Base-by-base conservation (phyloP, 2,797 vertebrate genomes). In the Florisuga fusca region DNA sequence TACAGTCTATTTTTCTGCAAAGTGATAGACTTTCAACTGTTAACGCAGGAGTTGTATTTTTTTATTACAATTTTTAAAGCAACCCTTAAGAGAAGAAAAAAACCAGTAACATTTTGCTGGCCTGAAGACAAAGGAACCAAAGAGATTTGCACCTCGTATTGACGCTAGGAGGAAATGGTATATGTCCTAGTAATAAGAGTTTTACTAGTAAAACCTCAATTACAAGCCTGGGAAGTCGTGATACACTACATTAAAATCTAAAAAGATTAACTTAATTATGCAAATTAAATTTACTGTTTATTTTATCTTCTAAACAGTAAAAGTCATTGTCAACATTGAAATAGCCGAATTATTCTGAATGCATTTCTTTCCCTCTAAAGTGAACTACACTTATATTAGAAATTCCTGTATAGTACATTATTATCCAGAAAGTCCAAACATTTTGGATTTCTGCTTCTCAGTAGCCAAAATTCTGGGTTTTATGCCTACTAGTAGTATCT, bases 1-100 rank as follows among this genome's bases (percentile, higher is more conserved):
- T 97, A 98, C 97, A 98, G 97, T 98, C 98, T 98, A 98, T 99
- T 99, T 98, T 97, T 97, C 97, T 96, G 97, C 97, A 98, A 98
- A 98, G 98, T 97, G 97, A 98, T 97, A 97, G 96, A 97, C 91
- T 97, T 96, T 97, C 96, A 98, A 97, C 95, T 94, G 29, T 97
- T 97, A 96, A 96, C 94, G 97, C 78, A 94, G 90, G 97, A 97
- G 94, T 95, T 97, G 80, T 59, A 67, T 85, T 96, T 94, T 74
- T 96, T 97, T 97, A 97, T 98, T 95, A 96, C 89, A 91, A 94
- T 96, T 95, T 97, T 97, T 97, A 92, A 97, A 97, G 86, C 85
- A 93, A 96, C 74, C 96, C 90, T 96, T 84, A 95, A 94, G 90
- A 96, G 94, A 82, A 90, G 61, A 62, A 92, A 92, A 87, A 94